These are phyloP conservation scores for Tuta absoluta DNA, from an alignment of 2,888 invertebrate genomes.

Conservation along the genomic window DNA sequence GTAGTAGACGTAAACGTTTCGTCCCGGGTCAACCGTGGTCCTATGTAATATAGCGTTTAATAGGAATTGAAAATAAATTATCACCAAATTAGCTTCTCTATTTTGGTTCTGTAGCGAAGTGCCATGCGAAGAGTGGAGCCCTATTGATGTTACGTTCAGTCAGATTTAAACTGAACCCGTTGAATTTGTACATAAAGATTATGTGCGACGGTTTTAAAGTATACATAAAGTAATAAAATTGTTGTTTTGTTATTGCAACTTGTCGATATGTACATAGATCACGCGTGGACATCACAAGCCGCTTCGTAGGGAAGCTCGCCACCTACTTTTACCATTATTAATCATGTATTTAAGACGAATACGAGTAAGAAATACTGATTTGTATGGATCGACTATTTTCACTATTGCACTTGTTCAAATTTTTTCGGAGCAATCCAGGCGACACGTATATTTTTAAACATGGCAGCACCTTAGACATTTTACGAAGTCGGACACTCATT, in stretches of 20 bases:
- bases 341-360: constrained; percentile 47
- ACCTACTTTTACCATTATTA: constrained; percentile 55
- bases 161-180: constrained; percentile 57
- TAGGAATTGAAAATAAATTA: constrained; percentile 65
- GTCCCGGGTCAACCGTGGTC: constrained; percentile 9
- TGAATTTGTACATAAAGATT: constrained; percentile 67
- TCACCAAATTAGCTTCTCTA: constrained; percentile 42
- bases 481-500: constrained; percentile 70
- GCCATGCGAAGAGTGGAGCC: constrained; percentile 59
- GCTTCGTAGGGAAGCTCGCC: constrained; percentile 58
- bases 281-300: constrained; percentile 59
- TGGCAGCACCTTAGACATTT: constrained; percentile 71
- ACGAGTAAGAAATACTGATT: constrained; percentile 55
- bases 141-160: constrained; percentile 68
- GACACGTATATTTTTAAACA: constrained; percentile 69
- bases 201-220: constrained; percentile 72
- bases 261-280: constrained; percentile 74
- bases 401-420: constrained; percentile 73
- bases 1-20: constrained; percentile 20
- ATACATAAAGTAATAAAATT: constrained; percentile 56
- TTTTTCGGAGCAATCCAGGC: constrained; percentile 62
- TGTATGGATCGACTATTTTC: constrained; percentile 64
- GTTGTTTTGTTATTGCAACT: constrained; percentile 75
- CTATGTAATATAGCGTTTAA: constrained; percentile 47
- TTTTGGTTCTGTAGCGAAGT: constrained; percentile 44